Percentiles rank a stretch among this genome's conserved stretches.
phyloP scores from a whole-genome alignment of 2,888 invertebrate genomes.

The Ptilodon capucinus region DNA sequence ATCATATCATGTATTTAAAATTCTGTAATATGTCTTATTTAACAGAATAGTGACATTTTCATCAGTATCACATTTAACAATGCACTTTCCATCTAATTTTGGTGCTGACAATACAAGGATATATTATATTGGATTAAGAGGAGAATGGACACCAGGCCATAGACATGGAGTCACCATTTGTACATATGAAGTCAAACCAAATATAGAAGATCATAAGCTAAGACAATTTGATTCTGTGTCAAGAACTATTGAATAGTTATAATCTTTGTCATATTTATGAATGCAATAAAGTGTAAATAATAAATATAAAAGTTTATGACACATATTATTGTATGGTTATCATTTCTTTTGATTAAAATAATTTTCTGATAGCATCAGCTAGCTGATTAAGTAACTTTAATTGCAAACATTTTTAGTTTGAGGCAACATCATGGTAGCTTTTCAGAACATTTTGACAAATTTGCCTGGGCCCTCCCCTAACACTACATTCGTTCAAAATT shows the following conservation, averaged over 20 bases:
- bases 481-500: too few species aligned
- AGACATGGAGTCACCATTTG: slow-evolving; percentile 96
- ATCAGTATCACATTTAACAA: slow-evolving; percentile 92
- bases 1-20: too few species aligned
- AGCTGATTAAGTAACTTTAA: too few species aligned
- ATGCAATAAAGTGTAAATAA: neutral
- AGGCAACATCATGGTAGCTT: too few species aligned
- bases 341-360: neutral
- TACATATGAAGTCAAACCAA: slow-evolving; percentile 94
- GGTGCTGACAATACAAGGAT: slow-evolving; percentile 93
- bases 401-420: too few species aligned
- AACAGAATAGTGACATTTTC: slow-evolving; percentile 95
- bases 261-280: neutral
- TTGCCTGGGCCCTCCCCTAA: too few species aligned
- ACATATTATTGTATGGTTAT: too few species aligned
- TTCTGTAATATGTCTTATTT: slow-evolving; percentile 34
- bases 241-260: slow-evolving; percentile 77
- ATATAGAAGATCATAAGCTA: slow-evolving; percentile 92
- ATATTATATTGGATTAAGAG: slow-evolving; percentile 97
- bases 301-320: too few species aligned
- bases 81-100: slow-evolving; percentile 95
- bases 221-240: slow-evolving; percentile 84
- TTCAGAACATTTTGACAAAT: too few species aligned
- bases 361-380: too few species aligned
- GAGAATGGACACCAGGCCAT: slow-evolving; percentile 93